phyloP scores from a whole-genome alignment of 2,113 vertebrate species.

The Apeltes quadracus region DNA sequence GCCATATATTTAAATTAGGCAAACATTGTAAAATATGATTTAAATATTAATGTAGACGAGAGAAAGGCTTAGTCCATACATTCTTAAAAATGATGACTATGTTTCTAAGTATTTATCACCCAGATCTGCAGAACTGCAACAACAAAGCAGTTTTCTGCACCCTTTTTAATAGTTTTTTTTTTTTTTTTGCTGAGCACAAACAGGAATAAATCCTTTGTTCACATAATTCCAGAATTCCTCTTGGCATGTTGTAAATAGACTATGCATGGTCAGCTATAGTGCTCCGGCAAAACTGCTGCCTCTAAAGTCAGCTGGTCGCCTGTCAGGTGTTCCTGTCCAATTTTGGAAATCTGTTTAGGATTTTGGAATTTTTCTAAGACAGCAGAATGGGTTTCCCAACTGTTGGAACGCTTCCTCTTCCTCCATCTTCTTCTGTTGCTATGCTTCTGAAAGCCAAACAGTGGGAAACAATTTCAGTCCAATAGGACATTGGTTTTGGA shows the following conservation, averaged over 20 bases:
- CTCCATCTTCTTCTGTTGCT: not conserved
- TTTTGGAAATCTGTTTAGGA: not conserved
- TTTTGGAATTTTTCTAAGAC: not conserved
- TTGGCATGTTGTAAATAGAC: not conserved
- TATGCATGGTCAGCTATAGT: not conserved
- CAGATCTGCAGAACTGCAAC: slow-evolving; percentile 10
- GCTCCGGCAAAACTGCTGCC: not conserved
- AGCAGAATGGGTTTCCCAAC: not conserved
- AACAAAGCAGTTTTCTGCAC: not conserved
- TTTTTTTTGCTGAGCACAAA: slow-evolving; percentile 8
- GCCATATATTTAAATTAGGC: too few species aligned
- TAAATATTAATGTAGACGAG: not conserved
- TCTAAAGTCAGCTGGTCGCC: not conserved
- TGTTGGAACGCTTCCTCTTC: not conserved
- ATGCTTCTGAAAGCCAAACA: not conserved
- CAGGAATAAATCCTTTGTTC: not conserved
- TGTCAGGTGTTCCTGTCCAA: not conserved
- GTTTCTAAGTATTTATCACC: slow-evolving; percentile 10
- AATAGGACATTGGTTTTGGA: not conserved
- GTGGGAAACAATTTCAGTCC: not conserved
- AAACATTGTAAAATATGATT: slow-evolving; percentile 15
- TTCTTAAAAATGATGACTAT: slow-evolving; percentile 14
- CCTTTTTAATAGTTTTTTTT: not conserved
- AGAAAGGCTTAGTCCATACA: slow-evolving; percentile 3
- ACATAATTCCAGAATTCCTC: not conserved